Base-by-base conservation (phyloP, 2,113 vertebrate genomes). In the Erythrocercus mccallii region DNA sequence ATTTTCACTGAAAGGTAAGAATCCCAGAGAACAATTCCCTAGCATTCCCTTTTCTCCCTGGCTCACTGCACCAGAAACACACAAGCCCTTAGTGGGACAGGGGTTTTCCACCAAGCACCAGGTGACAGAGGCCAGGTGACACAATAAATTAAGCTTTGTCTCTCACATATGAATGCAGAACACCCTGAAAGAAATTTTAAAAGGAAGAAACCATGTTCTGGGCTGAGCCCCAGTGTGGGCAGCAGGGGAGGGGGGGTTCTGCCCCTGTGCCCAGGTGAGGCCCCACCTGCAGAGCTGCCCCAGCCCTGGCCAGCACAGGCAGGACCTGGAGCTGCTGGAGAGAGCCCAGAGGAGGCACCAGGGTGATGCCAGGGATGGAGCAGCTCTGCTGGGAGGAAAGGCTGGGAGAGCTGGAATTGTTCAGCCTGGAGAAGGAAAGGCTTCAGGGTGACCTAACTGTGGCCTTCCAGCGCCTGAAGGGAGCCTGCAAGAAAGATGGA, bases 361-460 rank as follows among this genome's bases (percentile, higher is more conserved):
- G 45, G 38, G 3, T 5, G 38, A 19, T 12, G 12, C 23, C 12
- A 53, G 38, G 31, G 47, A 45, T 38, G 84, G 54, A 38, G n/a
- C 33, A 86, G 33, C 54, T 53, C 45, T 69, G 33, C 62, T 53
- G 33, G 25, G 30, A 57, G 51, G 16, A n/a, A n/a, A 56, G 15
- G 42, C 24, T 42, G 69, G 9, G 2, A 33, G 9, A 53, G 10
- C 3, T 44, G 28, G 40, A 5, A 5, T 9, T 53, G 47, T 14
- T 30, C 65, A 40, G 4, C 19, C n/a, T 40, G 12, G 47, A 70
- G 0, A 44, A 23, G n/a, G 28, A 50, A 50, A 61, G 8, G 15
- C 15, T 61, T 53, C 6, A 4, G 15, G 0, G n/a, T 17, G 15
- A 61, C 4, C 12, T 16, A 1, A 30, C 0, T 47, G 47, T 37